Evolutionary conservation across 37 sponge, comb jelly and placozoan species (phyloP).

Genomic region (Chondrosia reniformis): DNA sequence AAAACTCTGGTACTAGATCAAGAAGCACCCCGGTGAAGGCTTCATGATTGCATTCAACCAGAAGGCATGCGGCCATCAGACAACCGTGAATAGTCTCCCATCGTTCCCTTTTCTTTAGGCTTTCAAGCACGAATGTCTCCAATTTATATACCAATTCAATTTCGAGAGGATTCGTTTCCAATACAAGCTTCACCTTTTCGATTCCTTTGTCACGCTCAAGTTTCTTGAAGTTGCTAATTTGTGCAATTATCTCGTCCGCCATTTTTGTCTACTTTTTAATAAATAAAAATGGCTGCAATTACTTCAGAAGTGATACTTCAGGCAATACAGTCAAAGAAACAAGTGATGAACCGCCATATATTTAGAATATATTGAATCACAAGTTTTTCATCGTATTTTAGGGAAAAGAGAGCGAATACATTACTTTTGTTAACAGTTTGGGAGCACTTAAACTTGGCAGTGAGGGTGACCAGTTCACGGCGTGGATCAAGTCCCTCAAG

Average conservation of each 20-base stretch:
- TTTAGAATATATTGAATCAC: too few relatives aligned
- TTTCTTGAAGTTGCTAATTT: constrained; percentile 39
- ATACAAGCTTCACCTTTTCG: constrained; percentile 1
- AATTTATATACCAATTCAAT: constrained; percentile 6
- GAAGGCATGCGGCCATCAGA: constrained; percentile 28
- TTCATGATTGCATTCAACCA: constrained; percentile 11
- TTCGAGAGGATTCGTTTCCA: background rate
- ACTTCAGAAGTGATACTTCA: too few relatives aligned
- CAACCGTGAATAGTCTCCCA: constrained; percentile 72
- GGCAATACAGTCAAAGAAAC: too few relatives aligned
- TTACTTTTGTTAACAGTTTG: too few relatives aligned
- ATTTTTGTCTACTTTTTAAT: too few relatives aligned
- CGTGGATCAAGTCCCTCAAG: constrained; percentile 4
- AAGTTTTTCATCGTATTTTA: too few relatives aligned
- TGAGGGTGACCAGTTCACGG: background rate
- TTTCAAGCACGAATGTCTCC: background rate
- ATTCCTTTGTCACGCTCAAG: constrained; percentile 77
- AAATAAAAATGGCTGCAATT: too few relatives aligned
- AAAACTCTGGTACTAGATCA: constrained; percentile 26
- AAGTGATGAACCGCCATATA: too few relatives aligned
- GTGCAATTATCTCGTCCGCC: constrained; percentile 7
- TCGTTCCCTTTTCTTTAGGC: background rate
- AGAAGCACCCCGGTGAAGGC: constrained; percentile 15
- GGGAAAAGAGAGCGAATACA: too few relatives aligned
- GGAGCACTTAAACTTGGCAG: too few relatives aligned